phyloP scores from a whole-genome alignment of 2,113 vertebrate species.

The Lethenteron camtschaticum region DNA sequence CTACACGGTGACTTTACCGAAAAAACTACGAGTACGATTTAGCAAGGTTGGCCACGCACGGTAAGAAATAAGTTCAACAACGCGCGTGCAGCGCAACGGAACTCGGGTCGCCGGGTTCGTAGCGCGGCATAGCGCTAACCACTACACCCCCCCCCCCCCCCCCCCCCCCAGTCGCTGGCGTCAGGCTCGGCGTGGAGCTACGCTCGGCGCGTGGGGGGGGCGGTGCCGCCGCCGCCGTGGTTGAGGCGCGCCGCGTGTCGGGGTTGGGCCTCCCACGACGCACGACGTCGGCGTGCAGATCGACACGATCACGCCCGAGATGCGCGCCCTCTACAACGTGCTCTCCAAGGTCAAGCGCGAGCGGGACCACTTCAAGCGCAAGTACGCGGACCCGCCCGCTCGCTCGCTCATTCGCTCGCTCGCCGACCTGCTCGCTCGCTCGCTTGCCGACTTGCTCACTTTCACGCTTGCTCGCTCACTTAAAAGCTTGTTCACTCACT shows the following conservation, averaged over 20 bases:
- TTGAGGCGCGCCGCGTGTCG: conserved; percentile 24
- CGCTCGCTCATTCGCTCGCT: too few species aligned
- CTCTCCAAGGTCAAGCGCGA: conserved; percentile 89
- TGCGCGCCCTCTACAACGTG: conserved; percentile 89
- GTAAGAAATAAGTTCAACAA: too few species aligned
- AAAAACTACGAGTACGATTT: too few species aligned
- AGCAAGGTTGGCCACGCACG: too few species aligned
- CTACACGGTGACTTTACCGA: too few species aligned
- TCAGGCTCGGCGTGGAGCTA: conserved; percentile 67
- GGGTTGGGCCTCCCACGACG: neutral
- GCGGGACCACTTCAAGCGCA: conserved; percentile 78
- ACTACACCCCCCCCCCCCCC: conserved; percentile 14
- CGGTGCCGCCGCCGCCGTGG: conserved; percentile 55
- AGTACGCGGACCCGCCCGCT: conserved; percentile 27
- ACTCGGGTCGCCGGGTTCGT: too few species aligned
- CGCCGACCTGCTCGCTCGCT: too few species aligned
- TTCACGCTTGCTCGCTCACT: too few species aligned
- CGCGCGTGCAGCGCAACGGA: too few species aligned
- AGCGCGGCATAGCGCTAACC: conserved; percentile 11
- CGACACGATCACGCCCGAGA: conserved; percentile 91
- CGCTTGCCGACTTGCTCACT: too few species aligned
- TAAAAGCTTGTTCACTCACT: too few species aligned
- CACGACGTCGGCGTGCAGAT: conserved; percentile 91
- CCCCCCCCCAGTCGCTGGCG: conserved; percentile 24
- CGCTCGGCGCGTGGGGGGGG: conserved; percentile 45